These are phyloP conservation scores for Poeciliopsis paucimaculata DNA, from an alignment of 2,797 vertebrate genomes.

Conservation along the genomic window DNA sequence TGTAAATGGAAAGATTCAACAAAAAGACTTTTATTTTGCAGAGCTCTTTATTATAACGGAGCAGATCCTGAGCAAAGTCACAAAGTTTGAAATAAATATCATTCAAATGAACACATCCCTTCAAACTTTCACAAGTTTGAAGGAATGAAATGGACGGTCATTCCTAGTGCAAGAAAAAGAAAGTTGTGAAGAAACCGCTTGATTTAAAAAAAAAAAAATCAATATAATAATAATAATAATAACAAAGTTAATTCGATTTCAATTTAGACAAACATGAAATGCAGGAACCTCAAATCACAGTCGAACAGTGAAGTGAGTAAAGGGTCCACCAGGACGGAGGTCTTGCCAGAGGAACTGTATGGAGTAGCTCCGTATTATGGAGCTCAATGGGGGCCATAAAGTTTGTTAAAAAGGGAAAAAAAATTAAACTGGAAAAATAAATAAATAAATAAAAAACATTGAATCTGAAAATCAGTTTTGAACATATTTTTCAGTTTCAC, in stretches of 20 bases:
- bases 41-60: conserved; percentile 16
- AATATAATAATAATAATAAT: neutral
- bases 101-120: neutral
- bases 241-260: conserved; percentile 1
- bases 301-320: conserved; percentile 1
- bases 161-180: neutral
- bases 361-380: no score
- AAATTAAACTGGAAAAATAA: no score
- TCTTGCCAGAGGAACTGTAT: neutral
- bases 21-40: conserved; percentile 34
- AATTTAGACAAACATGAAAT: conserved; percentile 9
- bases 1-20: no score
- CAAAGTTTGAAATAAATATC: conserved; percentile 19
- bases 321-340: conserved; percentile 13
- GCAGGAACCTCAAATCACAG: conserved; percentile 4
- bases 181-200: neutral
- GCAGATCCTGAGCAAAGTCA: conserved; percentile 19
- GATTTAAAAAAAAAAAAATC: neutral
- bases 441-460: no score
- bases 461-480: no score
- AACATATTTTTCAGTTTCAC: no score
- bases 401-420: no score
- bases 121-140: neutral
- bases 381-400: no score
- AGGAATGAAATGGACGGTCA: neutral